These are phyloP conservation scores for Papilio polyxenes DNA, from an alignment of 1,140 invertebrate species.

Conservation along the genomic window DNA sequence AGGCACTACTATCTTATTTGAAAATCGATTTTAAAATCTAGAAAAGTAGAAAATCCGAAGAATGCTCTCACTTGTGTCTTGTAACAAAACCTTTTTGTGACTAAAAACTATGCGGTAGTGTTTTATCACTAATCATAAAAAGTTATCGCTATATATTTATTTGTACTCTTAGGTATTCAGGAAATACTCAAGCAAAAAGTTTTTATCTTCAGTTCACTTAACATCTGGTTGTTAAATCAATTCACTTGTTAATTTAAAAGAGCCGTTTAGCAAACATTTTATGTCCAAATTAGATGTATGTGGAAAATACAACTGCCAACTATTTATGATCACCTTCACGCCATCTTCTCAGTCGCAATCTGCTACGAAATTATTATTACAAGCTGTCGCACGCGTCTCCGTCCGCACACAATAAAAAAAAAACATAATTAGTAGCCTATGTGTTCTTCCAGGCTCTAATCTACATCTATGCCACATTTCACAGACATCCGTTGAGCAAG, in stretches of 20 bases:
- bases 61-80: background rate
- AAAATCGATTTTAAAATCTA: constrained; percentile 1
- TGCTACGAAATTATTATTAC: too few species aligned
- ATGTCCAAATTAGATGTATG: background rate
- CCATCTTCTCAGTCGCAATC: too few species aligned
- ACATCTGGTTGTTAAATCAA: background rate
- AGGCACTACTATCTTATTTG: background rate
- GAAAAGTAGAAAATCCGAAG: background rate
- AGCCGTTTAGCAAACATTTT: background rate
- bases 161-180: background rate
- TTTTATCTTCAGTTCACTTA: constrained; percentile 3
- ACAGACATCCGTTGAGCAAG: too few species aligned
- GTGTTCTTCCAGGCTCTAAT: too few species aligned
- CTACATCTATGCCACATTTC: too few species aligned
- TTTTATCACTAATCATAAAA: background rate
- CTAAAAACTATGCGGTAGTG: background rate
- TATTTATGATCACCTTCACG: background rate
- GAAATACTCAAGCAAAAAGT: background rate
- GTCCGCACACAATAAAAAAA: too few species aligned
- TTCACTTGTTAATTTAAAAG: background rate
- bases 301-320: background rate
- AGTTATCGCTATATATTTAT: background rate
- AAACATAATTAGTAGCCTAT: too few species aligned
- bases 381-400: too few species aligned
- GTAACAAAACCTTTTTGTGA: background rate